A percentile compares a stretch with the other conserved stretches of the same genome.
Evolutionary conservation across 2,797 vertebrate species (phyloP).

Genomic region (Alca torda): DNA sequence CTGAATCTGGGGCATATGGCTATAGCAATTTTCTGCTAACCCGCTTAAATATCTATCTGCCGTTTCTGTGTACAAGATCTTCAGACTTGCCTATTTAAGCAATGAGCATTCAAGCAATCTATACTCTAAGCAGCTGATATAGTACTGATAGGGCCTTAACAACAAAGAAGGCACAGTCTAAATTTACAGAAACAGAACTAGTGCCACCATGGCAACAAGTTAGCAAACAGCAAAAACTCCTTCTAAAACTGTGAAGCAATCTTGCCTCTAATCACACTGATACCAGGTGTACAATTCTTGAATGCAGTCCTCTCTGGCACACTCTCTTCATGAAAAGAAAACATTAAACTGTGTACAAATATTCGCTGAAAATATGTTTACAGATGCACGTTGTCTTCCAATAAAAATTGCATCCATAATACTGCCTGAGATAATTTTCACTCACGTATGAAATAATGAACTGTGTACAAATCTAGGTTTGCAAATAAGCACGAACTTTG

Average conservation of each 20-base stretch:
- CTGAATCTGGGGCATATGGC: not conserved
- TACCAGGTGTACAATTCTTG: not conserved
- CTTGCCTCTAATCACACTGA: not conserved
- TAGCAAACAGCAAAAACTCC: not conserved
- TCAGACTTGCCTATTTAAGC: not conserved
- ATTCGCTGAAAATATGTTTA: not conserved
- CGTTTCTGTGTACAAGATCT: fast-evolving
- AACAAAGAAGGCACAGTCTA: not conserved
- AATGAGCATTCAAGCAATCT: not conserved
- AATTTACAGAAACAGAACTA: not conserved
- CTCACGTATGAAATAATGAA: not conserved
- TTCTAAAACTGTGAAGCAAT: not conserved
- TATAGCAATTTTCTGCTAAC: not conserved
- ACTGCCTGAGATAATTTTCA: not conserved
- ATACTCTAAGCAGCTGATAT: not conserved
- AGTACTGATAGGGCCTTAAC: not conserved
- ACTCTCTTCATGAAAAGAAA: not conserved
- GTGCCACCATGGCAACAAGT: not conserved
- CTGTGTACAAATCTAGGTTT: not conserved
- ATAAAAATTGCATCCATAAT: not conserved
- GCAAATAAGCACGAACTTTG: not conserved
- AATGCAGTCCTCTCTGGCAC: not conserved
- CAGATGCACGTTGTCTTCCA: not conserved
- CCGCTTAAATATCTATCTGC: not conserved
- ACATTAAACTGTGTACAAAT: constrained; percentile 25